phyloP scores from a whole-genome alignment of 2,797 vertebrate genomes.

The Anguilla marmorata region DNA sequence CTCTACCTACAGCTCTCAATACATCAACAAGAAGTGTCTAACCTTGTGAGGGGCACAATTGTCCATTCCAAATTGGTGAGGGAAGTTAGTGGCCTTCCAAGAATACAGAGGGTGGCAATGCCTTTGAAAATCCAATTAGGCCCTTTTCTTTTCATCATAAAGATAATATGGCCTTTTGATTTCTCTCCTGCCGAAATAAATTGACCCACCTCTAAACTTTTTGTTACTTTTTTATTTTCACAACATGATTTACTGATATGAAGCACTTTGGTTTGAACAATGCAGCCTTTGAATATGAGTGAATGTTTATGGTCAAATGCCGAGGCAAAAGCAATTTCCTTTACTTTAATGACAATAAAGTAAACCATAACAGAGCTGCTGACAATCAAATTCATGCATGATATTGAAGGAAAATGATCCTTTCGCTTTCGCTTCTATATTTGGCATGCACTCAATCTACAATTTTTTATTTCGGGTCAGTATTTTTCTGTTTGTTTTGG shows the following conservation, averaged over 20 bases:
- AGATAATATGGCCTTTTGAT: conserved; percentile 55
- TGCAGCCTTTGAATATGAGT: conserved; percentile 31
- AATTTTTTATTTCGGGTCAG: background rate
- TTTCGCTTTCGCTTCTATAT: background rate
- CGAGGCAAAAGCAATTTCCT: background rate
- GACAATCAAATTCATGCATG: conserved; percentile 33
- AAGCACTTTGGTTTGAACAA: conserved; percentile 30
- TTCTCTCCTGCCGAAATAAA: conserved; percentile 54
- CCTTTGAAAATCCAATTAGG: conserved; percentile 60
- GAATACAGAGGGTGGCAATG: conserved; percentile 33
- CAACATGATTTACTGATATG: conserved; percentile 34
- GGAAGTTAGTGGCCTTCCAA: background rate
- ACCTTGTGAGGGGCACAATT: background rate
- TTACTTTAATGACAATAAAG: conserved; percentile 25
- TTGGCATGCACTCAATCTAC: background rate
- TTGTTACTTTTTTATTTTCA: conserved; percentile 42
- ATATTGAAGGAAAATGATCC: conserved; percentile 28
- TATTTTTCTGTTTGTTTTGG: background rate
- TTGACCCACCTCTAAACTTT: conserved; percentile 32
- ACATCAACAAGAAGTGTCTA: no score
- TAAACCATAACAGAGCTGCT: conserved; percentile 34
- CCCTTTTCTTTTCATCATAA: conserved; percentile 22
- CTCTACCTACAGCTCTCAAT: no score
- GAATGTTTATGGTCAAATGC: conserved; percentile 27
- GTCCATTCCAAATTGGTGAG: background rate